These are phyloP conservation scores for Melanotaenia trifasciata DNA, from an alignment of 2,797 vertebrate genomes.

Conservation along the genomic window DNA sequence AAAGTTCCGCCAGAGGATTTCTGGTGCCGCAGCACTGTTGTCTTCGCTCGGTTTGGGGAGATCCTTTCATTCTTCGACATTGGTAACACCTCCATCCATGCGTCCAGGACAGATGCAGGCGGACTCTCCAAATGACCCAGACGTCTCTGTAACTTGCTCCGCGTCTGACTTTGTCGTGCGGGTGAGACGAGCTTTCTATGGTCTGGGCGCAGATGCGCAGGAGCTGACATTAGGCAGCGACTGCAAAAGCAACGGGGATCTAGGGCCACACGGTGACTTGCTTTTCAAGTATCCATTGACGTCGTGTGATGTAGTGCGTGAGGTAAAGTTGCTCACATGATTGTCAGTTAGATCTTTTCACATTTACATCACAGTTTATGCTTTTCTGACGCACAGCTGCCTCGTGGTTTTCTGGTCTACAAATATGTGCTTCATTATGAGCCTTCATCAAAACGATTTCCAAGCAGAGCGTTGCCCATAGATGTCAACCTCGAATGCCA, in stretches of 20 bases:
- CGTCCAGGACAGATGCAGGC: not conserved
- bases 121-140: constrained; percentile 34
- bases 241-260: constrained; percentile 75
- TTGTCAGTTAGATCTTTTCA: not conserved
- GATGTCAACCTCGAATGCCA: constrained; percentile 76
- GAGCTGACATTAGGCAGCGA: constrained; percentile 73
- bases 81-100: not conserved
- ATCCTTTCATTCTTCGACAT: not conserved
- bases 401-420: constrained; percentile 64
- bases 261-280: constrained; percentile 66
- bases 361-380: not conserved
- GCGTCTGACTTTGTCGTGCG: constrained; percentile 67
- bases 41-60: not conserved
- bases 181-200: constrained; percentile 76
- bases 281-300: constrained; percentile 78
- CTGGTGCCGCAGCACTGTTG: not conserved
- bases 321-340: constrained; percentile 54
- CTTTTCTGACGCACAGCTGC: constrained; percentile 49
- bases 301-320: constrained; percentile 63
- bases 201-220: constrained; percentile 58
- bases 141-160: constrained; percentile 78
- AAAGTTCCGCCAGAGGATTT: not conserved
- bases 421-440: constrained; percentile 74
- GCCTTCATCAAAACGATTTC: constrained; percentile 53
- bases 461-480: constrained; percentile 36